phyloP scores from a whole-genome alignment of 1,140 invertebrate genomes.

The Halictus rubicundus region DNA sequence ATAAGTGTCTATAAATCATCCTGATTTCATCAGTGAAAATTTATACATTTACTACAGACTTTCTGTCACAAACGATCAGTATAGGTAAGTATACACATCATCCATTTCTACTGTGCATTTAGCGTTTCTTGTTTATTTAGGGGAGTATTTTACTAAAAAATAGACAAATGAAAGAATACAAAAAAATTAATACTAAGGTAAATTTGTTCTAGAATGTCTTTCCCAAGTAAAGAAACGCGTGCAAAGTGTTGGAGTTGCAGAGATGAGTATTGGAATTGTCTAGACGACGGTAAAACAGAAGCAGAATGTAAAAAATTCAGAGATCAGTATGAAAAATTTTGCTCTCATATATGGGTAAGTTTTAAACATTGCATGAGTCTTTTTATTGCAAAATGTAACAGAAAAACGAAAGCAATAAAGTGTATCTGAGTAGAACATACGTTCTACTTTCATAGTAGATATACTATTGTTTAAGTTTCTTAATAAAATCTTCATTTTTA shows the following conservation, averaged over 20 bases:
- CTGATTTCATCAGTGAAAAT: constrained; percentile 22
- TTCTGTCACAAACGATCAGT: not conserved
- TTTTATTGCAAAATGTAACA: not conserved
- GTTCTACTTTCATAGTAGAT: constrained; percentile 1
- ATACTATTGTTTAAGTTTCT: constrained; percentile 22
- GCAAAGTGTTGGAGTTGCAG: constrained; percentile 91
- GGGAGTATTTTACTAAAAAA: constrained; percentile 1
- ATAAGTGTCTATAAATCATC: constrained; percentile 24
- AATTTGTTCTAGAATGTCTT: constrained; percentile 85
- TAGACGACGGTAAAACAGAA: constrained; percentile 85
- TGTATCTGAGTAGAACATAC: not conserved
- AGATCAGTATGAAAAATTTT: constrained; percentile 90
- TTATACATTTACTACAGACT: not conserved
- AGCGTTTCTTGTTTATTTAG: constrained; percentile 14
- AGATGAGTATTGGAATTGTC: constrained; percentile 94
- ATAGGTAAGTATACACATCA: constrained; percentile 25
- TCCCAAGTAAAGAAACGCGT: constrained; percentile 90
- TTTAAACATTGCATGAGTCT: not conserved
- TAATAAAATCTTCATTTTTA: constrained; percentile 39
- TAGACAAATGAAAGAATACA: not conserved
- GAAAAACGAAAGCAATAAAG: not conserved
- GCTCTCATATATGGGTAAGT: constrained; percentile 91
- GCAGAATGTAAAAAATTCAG: constrained; percentile 87
- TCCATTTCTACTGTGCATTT: not conserved
- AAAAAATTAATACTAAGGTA: not conserved